These are phyloP conservation scores for Lagorchestes hirsutus DNA, from an alignment of 2,797 vertebrate genomes.

Conservation along the genomic window DNA sequence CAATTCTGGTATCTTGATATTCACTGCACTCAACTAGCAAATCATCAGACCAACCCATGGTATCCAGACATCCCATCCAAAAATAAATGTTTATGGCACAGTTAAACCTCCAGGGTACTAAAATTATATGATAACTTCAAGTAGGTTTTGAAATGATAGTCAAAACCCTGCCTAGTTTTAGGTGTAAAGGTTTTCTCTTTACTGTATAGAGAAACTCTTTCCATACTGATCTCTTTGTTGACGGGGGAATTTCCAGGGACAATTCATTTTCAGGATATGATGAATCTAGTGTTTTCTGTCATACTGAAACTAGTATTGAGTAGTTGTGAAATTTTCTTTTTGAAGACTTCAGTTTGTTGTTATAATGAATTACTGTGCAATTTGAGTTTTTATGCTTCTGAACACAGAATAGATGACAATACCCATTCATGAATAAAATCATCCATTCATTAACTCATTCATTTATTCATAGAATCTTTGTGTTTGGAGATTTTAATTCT, in stretches of 20 bases:
- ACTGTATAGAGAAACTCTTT: background rate
- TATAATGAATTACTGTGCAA: background rate
- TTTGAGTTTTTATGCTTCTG: background rate
- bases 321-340: background rate
- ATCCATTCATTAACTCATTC: background rate
- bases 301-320: background rate
- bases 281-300: background rate
- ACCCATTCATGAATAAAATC: background rate
- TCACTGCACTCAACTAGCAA: background rate
- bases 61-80: background rate
- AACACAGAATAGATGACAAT: background rate
- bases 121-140: background rate
- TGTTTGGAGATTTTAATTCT: background rate
- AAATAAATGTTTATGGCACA: background rate
- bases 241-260: background rate
- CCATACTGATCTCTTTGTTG: background rate
- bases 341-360: background rate
- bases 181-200: background rate
- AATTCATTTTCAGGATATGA: background rate
- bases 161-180: background rate
- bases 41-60: background rate
- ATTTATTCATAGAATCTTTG: background rate
- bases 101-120: background rate
- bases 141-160: background rate
- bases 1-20: background rate